Percentiles rank a stretch among this genome's conserved stretches.
These are phyloP conservation scores for Cryptotis parvus DNA, from an alignment of 2,113 vertebrate species.

Conservation along the genomic window DNA sequence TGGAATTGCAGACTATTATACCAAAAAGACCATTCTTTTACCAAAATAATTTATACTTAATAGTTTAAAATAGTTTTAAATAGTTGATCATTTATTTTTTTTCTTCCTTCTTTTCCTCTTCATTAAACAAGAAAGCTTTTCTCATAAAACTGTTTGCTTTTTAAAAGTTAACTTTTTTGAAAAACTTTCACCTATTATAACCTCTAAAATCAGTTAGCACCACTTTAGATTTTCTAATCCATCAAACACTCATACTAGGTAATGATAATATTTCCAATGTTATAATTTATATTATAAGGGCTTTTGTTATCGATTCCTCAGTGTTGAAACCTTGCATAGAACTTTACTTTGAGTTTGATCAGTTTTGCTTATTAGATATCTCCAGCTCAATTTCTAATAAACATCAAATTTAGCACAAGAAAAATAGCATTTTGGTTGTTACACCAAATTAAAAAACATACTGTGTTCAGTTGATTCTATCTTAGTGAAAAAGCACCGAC, in stretches of 20 bases:
- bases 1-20: neutral
- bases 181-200: neutral
- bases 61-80: neutral
- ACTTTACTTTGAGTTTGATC: neutral
- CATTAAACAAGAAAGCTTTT: neutral
- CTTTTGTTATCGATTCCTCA: neutral
- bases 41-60: neutral
- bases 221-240: neutral
- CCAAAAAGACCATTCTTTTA: neutral
- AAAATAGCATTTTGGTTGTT: neutral
- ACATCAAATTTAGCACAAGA: neutral
- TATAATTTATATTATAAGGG: neutral
- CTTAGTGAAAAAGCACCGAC: neutral
- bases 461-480: neutral
- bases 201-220: neutral
- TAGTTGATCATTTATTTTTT: neutral
- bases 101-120: neutral
- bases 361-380: neutral
- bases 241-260: too few species aligned
- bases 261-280: neutral
- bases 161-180: neutral
- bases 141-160: neutral
- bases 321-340: neutral
- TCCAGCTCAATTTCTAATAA: constrained; percentile 7
- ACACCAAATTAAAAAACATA: neutral